phyloP scores from a whole-genome alignment of 2,888 invertebrate species.

The Pristionchus fissidentatus region DNA sequence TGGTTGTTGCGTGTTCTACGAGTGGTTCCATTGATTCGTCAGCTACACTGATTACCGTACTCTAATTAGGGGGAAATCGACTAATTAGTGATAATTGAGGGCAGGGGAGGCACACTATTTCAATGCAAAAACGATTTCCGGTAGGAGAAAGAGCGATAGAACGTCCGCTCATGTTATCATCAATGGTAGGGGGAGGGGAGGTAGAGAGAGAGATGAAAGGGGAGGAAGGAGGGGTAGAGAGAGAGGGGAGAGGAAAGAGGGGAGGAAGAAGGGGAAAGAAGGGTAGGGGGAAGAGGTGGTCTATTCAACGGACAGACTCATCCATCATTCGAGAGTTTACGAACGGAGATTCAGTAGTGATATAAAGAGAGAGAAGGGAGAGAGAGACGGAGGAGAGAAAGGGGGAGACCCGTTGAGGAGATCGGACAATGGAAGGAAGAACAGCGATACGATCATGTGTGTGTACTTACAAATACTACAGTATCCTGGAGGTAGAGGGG shows the following conservation, averaged over 20 bases:
- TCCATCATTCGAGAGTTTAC: conserved; percentile 36
- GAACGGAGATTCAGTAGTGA: conserved; percentile 42
- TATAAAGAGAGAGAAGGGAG: not conserved
- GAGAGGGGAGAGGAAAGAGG: not conserved
- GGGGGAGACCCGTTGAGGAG: conserved; percentile 7
- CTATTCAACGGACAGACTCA: conserved; percentile 32
- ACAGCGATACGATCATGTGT: not conserved
- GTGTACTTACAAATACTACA: conserved; percentile 8
- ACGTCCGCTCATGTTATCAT: conserved; percentile 38
- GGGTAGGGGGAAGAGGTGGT: not conserved
- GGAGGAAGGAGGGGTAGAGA: not conserved
- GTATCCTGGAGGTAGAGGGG: not conserved
- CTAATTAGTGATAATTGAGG: no score
- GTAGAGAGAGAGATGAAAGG: not conserved
- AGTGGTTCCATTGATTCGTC: no score
- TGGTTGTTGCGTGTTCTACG: no score
- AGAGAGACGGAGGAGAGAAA: not conserved
- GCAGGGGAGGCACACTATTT: not conserved
- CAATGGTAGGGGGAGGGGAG: not conserved
- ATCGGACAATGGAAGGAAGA: not conserved
- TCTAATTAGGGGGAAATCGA: no score
- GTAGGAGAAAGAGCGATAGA: not conserved
- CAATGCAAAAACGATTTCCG: conserved; percentile 33
- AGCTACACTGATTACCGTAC: conserved; percentile 29
- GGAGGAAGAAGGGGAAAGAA: not conserved